Evolutionary conservation across 2,888 invertebrate genomes (phyloP).

Genomic region (Steinernema carpocapsae): DNA sequence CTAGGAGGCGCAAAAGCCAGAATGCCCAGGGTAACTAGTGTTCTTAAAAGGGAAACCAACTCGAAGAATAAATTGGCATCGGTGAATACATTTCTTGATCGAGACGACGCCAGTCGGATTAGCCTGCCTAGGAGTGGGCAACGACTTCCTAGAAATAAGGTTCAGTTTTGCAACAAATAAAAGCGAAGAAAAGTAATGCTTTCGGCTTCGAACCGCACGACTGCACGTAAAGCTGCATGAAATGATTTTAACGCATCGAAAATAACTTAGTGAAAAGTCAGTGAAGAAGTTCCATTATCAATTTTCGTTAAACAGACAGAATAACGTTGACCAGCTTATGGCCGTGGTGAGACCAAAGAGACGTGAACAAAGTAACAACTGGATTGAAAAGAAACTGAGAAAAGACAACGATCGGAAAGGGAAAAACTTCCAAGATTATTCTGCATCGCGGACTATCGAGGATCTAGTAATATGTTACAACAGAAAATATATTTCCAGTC

Average conservation of each 20-base stretch:
- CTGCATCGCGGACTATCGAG: no score
- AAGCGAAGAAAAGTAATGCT: background rate
- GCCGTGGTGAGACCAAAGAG: constrained; percentile 13
- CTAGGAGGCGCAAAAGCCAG: background rate
- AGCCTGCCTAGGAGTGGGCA: background rate
- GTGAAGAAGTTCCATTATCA: background rate
- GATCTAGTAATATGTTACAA: no score
- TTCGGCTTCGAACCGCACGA: background rate
- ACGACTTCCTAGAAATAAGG: background rate
- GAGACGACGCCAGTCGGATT: no score
- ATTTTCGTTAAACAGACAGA: background rate
- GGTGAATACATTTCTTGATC: constrained; percentile 15
- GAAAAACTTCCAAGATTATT: no score
- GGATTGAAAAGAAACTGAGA: background rate
- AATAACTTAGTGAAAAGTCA: background rate
- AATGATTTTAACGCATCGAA: background rate
- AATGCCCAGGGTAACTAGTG: background rate
- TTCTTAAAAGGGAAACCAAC: constrained; percentile 1
- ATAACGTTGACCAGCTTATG: background rate
- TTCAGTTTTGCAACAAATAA: background rate
- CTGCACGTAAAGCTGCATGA: background rate
- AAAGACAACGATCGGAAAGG: no score
- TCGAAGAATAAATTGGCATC: constrained; percentile 26
- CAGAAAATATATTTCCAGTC: no score
- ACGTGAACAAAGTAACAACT: constrained; percentile 25